Conservation (phyloP, 1,140 invertebrate species). For the Pseudoatta argentina region DNA sequence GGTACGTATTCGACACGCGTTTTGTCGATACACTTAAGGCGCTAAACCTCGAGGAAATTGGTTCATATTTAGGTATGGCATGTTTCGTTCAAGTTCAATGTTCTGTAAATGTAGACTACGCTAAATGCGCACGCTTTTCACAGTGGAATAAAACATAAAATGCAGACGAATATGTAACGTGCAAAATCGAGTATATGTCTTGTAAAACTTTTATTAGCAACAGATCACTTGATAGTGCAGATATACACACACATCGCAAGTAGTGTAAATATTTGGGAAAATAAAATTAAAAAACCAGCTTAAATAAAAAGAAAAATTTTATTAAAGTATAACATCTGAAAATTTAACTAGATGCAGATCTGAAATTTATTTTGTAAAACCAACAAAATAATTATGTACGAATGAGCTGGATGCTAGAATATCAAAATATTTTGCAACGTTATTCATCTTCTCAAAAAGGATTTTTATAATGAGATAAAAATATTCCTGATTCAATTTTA, state of each 20-base stretch:
- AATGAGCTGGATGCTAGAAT: no score
- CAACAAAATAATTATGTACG: no score
- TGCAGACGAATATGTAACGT: not conserved
- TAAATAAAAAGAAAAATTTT: no score
- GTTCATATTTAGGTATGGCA: constrained; percentile 45
- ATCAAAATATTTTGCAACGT: no score
- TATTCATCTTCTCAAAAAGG: no score
- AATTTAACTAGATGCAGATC: no score
- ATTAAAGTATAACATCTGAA: no score
- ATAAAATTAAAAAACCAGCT: not conserved
- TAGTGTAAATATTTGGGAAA: constrained; percentile 23
- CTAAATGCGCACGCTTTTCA: not conserved
- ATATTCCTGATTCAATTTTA: no score
- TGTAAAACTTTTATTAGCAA: constrained; percentile 22
- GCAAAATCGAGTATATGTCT: no score
- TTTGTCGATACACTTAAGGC: constrained; percentile 7
- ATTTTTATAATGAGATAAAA: no score
- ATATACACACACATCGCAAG: not conserved
- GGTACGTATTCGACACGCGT: constrained; percentile 42
- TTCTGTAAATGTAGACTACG: not conserved
- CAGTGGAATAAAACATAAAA: not conserved
- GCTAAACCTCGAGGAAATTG: constrained; percentile 29
- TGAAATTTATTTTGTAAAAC: no score
- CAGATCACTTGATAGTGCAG: not conserved
- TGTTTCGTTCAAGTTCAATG: not conserved